A percentile compares a stretch with the other conserved stretches of the same genome.
phyloP scores from a whole-genome alignment of 2,113 vertebrate species.

The Seriola quinqueradiata region DNA sequence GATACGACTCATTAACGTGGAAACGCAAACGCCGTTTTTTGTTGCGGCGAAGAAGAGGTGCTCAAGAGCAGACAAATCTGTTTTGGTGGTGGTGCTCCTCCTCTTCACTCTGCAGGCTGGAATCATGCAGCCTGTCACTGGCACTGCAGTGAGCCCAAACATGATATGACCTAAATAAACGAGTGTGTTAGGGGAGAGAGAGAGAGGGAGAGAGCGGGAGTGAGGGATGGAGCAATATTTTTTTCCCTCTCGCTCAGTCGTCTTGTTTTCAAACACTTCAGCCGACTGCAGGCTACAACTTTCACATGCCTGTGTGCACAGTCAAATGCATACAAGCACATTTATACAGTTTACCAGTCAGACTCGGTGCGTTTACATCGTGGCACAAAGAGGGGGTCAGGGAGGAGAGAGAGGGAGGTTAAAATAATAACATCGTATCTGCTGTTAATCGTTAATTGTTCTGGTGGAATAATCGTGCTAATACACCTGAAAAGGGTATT shows the following conservation, averaged over 20 bases:
- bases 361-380: not conserved
- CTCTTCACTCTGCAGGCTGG: slow-evolving; percentile 51
- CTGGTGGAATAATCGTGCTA: too few relatives aligned
- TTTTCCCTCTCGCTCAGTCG: slow-evolving; percentile 29
- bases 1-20: not conserved
- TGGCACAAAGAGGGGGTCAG: not conserved
- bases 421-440: too few relatives aligned
- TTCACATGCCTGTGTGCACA: not conserved
- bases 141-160: slow-evolving; percentile 74
- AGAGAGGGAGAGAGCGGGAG: slow-evolving; percentile 26
- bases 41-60: slow-evolving; percentile 9
- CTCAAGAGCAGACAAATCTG: slow-evolving; percentile 25
- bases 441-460: too few relatives aligned
- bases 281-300: slow-evolving; percentile 47
- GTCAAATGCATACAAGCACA: not conserved
- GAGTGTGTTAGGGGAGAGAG: slow-evolving; percentile 39
- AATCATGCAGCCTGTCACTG: slow-evolving; percentile 67
- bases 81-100: slow-evolving; percentile 52
- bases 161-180: slow-evolving; percentile 84
- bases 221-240: slow-evolving; percentile 49
- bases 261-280: slow-evolving; percentile 62
- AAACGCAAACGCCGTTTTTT: slow-evolving; percentile 4
- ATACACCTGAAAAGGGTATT: slow-evolving; percentile 15
- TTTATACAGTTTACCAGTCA: not conserved
- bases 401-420: too few relatives aligned